Evolutionary conservation across 2,797 vertebrate species (phyloP).

Genomic region (Paedocypris micromegethes): DNA sequence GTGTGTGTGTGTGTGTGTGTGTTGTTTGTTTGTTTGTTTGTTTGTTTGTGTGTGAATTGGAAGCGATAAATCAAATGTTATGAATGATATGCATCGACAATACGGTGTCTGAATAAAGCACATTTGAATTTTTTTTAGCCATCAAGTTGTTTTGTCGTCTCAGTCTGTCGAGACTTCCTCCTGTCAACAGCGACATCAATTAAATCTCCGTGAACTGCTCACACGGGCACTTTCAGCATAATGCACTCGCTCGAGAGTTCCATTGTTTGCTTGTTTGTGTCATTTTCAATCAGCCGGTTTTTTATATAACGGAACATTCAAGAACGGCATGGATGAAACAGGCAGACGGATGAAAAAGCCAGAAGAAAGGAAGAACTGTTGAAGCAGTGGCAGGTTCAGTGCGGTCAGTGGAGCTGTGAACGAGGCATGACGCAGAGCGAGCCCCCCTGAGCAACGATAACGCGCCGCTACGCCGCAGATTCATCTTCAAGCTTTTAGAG

Average conservation of each 20-base stretch:
- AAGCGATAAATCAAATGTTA: background rate
- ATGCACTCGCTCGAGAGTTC: slow-evolving; percentile 2
- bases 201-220: slow-evolving; percentile 9
- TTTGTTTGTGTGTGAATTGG: too few relatives aligned
- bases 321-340: background rate
- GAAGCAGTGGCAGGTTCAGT: slow-evolving; percentile 34
- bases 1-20: too few relatives aligned
- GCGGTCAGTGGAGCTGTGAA: slow-evolving; percentile 19
- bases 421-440: background rate
- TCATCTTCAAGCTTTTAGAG: slow-evolving; percentile 36
- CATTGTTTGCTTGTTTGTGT: slow-evolving; percentile 3
- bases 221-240: background rate
- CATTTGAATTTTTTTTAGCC: slow-evolving; percentile 20
- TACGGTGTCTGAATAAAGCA: slow-evolving; percentile 10
- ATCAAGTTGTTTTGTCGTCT: slow-evolving; percentile 8
- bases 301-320: background rate
- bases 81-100: background rate
- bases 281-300: slow-evolving; percentile 3
- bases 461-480: slow-evolving; percentile 22
- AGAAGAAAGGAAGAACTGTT: slow-evolving; percentile 5
- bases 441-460: slow-evolving; percentile 19
- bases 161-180: slow-evolving; percentile 15
- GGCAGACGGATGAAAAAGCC: slow-evolving; percentile 5
- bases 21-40: too few relatives aligned
- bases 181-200: slow-evolving; percentile 10